Base-by-base conservation (phyloP, 2,888 invertebrate genomes). In the Drosophila kanekoi region DNA sequence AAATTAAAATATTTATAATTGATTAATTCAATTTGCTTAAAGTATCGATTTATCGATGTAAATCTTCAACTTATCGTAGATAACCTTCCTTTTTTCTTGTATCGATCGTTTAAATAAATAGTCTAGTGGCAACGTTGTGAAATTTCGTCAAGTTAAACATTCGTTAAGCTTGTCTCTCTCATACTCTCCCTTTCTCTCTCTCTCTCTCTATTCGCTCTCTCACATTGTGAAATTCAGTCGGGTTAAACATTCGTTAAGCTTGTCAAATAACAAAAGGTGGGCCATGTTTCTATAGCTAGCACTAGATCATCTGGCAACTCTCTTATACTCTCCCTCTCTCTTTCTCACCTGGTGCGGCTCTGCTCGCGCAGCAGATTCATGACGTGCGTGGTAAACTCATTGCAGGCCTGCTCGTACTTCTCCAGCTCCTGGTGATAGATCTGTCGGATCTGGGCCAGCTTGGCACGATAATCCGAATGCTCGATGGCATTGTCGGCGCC, bases 361-460 rank as follows among this genome's bases (percentile, higher is more conserved):
- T 99, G 98, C 93, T 99, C 98, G 62, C 98, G 94, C 77, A 99
- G 94, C 87, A 99, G 94, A 93, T 99, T 99, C 97, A 99, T 98
- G 81, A 99, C 99, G 93, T 99, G 99, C n/a, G 99, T 99, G 66
- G 99, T 99, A 93, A 99, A 99, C 94, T 99, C 99, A 93, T 98
- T 98, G 94, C 99, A 99, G n/a, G 99, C 99, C 95, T 99, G 99
- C 94, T 99, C 99, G 92, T 99, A 99, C 94, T 99, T 99, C 93
- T 99, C 98, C 91, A 99, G 93, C 93, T 99, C 99, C 93, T 98
- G 98, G 93, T 99, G 99, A 93, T 99, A 99, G 90, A 99, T 99
- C 93, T 98, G 98, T 71, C 99, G 95, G 92, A 99, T 99, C 94
- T 99, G 99, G 13, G 98, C 97, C 90, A 99, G 94, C 93, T 99